Evolutionary conservation across 1,140 invertebrate genomes (phyloP).

Genomic region (Muscidifurax raptorellus): DNA sequence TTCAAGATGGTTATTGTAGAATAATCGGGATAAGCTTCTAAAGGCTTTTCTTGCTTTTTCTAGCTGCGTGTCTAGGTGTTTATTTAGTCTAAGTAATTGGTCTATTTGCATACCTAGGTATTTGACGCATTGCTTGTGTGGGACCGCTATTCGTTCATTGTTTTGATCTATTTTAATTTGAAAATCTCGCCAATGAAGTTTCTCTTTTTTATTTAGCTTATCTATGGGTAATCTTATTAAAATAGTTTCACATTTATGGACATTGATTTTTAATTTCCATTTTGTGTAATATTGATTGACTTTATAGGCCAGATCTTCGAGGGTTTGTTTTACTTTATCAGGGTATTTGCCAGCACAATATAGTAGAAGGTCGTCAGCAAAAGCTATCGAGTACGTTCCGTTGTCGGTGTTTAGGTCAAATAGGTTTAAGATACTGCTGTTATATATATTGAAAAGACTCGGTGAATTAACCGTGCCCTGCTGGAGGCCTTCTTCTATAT

Average conservation of each 20-base stretch:
- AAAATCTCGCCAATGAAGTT: constrained; percentile 32
- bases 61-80: constrained; percentile 30
- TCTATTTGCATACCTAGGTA: constrained; percentile 43
- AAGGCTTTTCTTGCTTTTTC: constrained; percentile 37
- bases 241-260: constrained; percentile 46
- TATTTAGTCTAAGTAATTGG: not conserved
- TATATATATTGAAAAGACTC: not conserved
- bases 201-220: not conserved
- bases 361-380: constrained; percentile 45
- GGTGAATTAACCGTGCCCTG: too few species aligned
- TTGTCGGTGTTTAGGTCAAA: not conserved
- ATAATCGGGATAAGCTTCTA: not conserved
- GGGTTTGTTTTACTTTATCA: not conserved
- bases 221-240: constrained; percentile 8
- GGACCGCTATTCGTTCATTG: not conserved
- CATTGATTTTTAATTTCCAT: constrained; percentile 43
- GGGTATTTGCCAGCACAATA: not conserved
- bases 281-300: not conserved
- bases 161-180: not conserved
- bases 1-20: constrained; percentile 27
- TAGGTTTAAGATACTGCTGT: not conserved
- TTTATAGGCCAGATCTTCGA: constrained; percentile 21
- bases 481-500: too few species aligned
- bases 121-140: constrained; percentile 32
- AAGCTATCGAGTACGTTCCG: constrained; percentile 21